A percentile compares a stretch with the other conserved stretches of the same genome.
These are phyloP conservation scores for Nephrotoma flavescens DNA, from an alignment of 2,888 invertebrate genomes.

Conservation along the genomic window DNA sequence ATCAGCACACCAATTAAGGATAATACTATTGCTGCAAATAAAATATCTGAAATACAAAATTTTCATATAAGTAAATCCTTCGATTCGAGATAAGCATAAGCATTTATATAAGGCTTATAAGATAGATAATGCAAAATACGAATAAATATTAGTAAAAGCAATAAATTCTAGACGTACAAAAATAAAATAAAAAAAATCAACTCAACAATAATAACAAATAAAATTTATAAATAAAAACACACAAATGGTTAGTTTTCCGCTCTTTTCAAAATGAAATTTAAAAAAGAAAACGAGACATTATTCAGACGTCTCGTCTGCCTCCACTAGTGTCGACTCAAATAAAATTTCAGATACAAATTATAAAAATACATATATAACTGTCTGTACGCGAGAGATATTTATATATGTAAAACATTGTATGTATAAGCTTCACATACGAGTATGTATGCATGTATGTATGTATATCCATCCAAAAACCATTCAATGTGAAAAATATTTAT, in stretches of 20 bases:
- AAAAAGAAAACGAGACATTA: neutral
- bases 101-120: constrained; percentile 6
- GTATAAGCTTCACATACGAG: too few relatives aligned
- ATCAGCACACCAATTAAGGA: constrained; percentile 24
- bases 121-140: neutral
- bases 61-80: neutral
- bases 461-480: neutral
- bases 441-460: neutral
- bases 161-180: neutral
- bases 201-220: neutral
- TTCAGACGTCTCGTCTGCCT: neutral
- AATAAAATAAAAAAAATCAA: neutral
- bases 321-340: neutral
- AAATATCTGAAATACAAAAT: constrained; percentile 19
- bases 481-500: neutral
- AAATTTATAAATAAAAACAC: neutral
- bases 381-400: too few relatives aligned
- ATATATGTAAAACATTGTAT: too few relatives aligned
- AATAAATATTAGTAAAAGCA: neutral
- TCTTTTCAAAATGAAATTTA: neutral
- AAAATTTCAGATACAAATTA: neutral
- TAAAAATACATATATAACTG: neutral
- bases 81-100: neutral
- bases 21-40: constrained; percentile 23
- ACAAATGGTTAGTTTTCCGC: neutral